Evolutionary conservation across 2,113 vertebrate genomes (phyloP), one percentile per base, ranked within the genome.

Genomic region (Dasypus novemcinctus): DNA sequence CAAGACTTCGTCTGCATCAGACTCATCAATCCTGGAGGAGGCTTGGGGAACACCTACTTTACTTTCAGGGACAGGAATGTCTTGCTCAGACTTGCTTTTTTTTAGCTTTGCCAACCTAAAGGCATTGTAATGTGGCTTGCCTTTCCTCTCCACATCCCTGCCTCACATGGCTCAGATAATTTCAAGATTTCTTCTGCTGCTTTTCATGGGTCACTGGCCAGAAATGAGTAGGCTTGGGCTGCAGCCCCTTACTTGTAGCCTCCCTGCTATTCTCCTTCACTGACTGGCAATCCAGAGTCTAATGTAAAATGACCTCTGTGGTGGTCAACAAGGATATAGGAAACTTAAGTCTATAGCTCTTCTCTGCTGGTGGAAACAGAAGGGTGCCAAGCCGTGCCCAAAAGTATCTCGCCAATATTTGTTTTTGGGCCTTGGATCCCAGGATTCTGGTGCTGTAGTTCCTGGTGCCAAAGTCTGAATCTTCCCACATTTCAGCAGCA

Each of bases 391-490:
- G 61, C 79, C 86, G 52, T 57, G 75, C 87, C 74, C 69, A 57
- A 82, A n/a, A 92, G 93, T 87, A 59, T 90, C 76, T 96, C 21
- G 0, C 84, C 87, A 91, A 33, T 89, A 41, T 72, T 82, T 12
- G 6, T 94, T 88, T 90, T 59, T 68, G 92, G 95, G 94, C 82
- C 0, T 38, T 57, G 64, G 84, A 95, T 64, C 96, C 97, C 93
- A 96, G 79, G 95, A 94, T 96, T 94, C 95, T 89, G 97, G 97
- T 96, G 97, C 97, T 98, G 94, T 91, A 95, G 94, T 93, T 97
- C 85, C 88, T 96, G 97, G 97, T 97, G 97, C 97, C 97, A 98
- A 97, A 96, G 89, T 95, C 85, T 95, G 94, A 86, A 95, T 94
- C 82, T 95, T 95, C 74, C 75, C 59, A 64, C 43, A n/a, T 75